phyloP scores from a whole-genome alignment of 2,113 vertebrate genomes.

The Malurus melanocephalus region DNA sequence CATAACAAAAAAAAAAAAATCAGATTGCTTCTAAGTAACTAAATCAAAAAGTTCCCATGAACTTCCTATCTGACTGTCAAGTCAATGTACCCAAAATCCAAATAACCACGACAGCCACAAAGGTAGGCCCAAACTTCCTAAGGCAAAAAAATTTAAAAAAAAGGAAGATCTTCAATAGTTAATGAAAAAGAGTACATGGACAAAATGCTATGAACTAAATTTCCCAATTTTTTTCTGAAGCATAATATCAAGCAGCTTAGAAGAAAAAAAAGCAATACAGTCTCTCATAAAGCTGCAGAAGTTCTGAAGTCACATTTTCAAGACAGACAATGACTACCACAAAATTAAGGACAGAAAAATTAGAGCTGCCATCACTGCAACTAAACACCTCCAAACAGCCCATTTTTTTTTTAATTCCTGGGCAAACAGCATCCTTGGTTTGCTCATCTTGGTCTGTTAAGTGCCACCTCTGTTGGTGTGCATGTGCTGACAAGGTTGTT shows the following conservation, averaged over 20 bases:
- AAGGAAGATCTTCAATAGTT: neutral
- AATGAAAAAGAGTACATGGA: neutral
- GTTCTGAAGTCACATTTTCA: neutral
- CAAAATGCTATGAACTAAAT: neutral
- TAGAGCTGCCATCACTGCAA: neutral
- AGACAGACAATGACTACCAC: neutral
- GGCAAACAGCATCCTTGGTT: neutral
- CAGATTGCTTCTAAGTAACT: neutral
- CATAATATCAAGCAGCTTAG: neutral
- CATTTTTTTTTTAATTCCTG: neutral
- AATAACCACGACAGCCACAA: neutral
- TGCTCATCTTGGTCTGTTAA: neutral
- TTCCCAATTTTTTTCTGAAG: neutral
- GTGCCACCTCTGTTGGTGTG: neutral
- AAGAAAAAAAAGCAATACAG: neutral
- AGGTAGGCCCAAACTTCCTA: neutral
- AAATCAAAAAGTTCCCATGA: neutral
- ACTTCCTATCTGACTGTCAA: neutral
- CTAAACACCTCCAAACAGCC: neutral
- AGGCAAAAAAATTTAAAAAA: neutral
- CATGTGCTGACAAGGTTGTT: neutral
- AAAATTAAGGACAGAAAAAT: conserved; percentile 9
- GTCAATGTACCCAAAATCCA: neutral
- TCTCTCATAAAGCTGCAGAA: neutral
- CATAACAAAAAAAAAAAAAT: neutral